phyloP scores from a whole-genome alignment of 2,797 vertebrate species.

The Delichon dasypus region DNA sequence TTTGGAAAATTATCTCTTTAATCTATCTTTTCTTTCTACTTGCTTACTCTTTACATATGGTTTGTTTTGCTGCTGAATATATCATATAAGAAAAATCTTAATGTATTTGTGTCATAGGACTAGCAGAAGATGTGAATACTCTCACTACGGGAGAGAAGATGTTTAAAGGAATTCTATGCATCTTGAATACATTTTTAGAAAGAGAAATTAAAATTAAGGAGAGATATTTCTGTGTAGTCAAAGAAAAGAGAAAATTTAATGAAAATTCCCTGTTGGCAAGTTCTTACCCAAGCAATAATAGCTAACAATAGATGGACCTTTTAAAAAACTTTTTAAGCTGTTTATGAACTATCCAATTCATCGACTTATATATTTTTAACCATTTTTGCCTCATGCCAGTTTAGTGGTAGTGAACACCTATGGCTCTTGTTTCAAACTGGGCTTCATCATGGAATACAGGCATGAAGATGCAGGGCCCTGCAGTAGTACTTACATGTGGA shows the following conservation, averaged over 20 bases:
- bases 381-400: neutral
- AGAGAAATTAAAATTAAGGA: neutral
- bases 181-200: neutral
- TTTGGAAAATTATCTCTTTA: neutral
- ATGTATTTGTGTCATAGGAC: neutral
- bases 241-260: neutral
- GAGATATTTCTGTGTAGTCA: neutral
- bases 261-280: neutral
- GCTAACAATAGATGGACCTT: neutral
- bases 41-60: neutral
- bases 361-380: neutral
- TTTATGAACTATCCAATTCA: neutral
- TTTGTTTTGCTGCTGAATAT: slow-evolving; percentile 2
- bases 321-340: neutral
- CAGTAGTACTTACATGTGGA: neutral
- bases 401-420: neutral
- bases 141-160: neutral
- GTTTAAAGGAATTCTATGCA: neutral
- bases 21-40: neutral
- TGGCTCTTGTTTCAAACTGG: neutral
- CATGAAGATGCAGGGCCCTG: neutral
- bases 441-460: neutral
- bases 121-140: neutral
- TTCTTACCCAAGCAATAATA: neutral
- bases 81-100: neutral